These are phyloP conservation scores for Heliconius hewitsoni DNA, from an alignment of 1,140 invertebrate species.

Conservation along the genomic window DNA sequence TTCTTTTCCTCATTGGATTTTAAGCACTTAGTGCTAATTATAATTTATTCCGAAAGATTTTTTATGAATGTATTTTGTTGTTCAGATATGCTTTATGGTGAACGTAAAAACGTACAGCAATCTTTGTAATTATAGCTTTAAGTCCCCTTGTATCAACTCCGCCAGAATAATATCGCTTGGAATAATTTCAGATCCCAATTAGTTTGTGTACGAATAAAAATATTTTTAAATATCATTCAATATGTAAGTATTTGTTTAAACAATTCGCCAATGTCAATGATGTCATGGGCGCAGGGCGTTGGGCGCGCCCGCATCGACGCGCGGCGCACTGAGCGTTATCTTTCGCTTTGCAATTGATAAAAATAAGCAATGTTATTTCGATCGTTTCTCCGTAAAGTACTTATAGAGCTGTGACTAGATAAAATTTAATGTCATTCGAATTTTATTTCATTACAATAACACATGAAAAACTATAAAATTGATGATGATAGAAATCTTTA, in stretches of 20 bases:
- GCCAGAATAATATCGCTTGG: neutral
- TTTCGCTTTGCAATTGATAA: neutral
- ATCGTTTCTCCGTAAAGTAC: neutral
- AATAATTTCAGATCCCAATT: neutral
- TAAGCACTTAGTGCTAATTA: neutral
- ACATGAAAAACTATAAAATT: no score
- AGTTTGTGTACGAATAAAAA: neutral
- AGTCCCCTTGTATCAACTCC: no score
- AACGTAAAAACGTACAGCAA: no score
- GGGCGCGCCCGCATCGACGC: neutral
- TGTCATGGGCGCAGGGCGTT: neutral
- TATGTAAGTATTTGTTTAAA: neutral
- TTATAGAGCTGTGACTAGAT: neutral
- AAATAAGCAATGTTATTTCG: neutral
- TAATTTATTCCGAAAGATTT: neutral
- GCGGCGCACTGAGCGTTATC: neutral
- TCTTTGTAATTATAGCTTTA: neutral
- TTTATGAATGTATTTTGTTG: neutral
- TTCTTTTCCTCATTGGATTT: neutral
- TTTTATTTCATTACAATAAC: no score
- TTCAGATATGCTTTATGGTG: neutral
- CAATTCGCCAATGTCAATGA: constrained; percentile 5
- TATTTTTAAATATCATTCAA: neutral
- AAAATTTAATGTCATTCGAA: no score
- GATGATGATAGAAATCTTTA: no score